Evolutionary conservation across 2,888 invertebrate species (phyloP), one percentile per base, ranked within the genome.

Genomic region (Helobdella robusta): DNA sequence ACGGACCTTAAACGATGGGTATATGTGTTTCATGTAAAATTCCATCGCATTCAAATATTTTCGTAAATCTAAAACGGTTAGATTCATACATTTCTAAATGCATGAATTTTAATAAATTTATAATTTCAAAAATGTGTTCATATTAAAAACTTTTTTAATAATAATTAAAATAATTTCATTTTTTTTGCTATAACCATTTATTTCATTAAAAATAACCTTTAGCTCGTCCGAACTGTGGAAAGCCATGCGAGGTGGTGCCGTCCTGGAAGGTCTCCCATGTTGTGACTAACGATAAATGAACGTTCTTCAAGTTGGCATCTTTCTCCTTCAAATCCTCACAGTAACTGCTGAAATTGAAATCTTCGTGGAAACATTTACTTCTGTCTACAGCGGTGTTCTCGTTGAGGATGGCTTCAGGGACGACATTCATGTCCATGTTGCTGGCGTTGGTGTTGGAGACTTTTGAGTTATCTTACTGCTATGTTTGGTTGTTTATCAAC

Each of bases 191-290:
- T 40, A 40, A 15, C 8, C 40, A 40, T 15, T 40, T 40, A 40
- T 15, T 40, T 18, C 8, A 20, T 20, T 52, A 25, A 36, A 36
- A 20, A 8, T 56, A 25, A 62, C 62, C 50, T 62, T 48, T 46
- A 15, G 62, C 62, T 23, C 34, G 30, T 18, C 44, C 34, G 30
- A 62, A 32, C n/a, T 62, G 62, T 6, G 62, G 62, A 23, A 62
- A 30, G 62, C 62, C 62, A 25, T 62, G 62, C 4, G 62, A 62
- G 11, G 62, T 62, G 28, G 62, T 62, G 6, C 48, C 32, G 25
- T 2, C 20, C 44, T 62, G 48, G 62, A 62, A 62, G 20, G 30
- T 4, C 8, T 48, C 34, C 62, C 62, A 62, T 25, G 44, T n/a
- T 4, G 48, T n/a, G 5, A 34, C 5, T 4, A 59, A 6, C 36